phyloP scores from a whole-genome alignment of 2,113 vertebrate genomes.

The Poeciliopsis occidentalis region DNA sequence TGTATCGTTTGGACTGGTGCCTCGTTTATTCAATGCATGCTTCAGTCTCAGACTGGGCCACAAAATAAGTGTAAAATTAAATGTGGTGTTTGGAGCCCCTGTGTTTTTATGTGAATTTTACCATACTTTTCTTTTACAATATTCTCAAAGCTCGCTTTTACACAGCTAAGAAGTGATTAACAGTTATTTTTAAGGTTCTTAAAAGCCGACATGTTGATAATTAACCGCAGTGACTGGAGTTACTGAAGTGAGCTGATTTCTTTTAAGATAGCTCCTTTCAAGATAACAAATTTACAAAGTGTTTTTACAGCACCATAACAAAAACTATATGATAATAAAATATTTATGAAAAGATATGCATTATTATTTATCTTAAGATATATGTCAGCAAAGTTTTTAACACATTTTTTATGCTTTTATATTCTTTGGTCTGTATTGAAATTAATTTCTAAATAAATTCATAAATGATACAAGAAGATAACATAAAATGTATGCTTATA shows the following conservation, averaged over 20 bases:
- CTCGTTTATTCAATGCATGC: slow-evolving; percentile 49
- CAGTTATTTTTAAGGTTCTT: slow-evolving; percentile 15
- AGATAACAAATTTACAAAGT: background rate
- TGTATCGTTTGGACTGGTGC: slow-evolving; percentile 53
- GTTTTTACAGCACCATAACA: too few relatives aligned
- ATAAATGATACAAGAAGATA: too few relatives aligned
- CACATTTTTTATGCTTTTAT: too few relatives aligned
- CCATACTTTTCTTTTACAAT: background rate
- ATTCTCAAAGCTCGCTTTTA: background rate
- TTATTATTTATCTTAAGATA: too few relatives aligned
- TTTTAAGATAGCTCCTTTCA: background rate
- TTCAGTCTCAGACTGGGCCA: slow-evolving; percentile 33
- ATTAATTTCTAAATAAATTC: too few relatives aligned
- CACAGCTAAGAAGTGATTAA: slow-evolving; percentile 8
- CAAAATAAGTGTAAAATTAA: slow-evolving; percentile 33
- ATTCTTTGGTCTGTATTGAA: too few relatives aligned
- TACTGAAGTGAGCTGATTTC: slow-evolving; percentile 6
- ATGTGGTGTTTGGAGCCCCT: background rate
- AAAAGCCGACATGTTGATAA: background rate
- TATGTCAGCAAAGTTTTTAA: too few relatives aligned
- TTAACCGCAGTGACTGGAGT: background rate
- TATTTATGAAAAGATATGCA: too few relatives aligned
- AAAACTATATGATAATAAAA: too few relatives aligned
- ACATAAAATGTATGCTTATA: too few relatives aligned
- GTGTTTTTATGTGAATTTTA: slow-evolving; percentile 5